phyloP scores from a whole-genome alignment of 2,113 vertebrate species.

The Clarias gariepinus region DNA sequence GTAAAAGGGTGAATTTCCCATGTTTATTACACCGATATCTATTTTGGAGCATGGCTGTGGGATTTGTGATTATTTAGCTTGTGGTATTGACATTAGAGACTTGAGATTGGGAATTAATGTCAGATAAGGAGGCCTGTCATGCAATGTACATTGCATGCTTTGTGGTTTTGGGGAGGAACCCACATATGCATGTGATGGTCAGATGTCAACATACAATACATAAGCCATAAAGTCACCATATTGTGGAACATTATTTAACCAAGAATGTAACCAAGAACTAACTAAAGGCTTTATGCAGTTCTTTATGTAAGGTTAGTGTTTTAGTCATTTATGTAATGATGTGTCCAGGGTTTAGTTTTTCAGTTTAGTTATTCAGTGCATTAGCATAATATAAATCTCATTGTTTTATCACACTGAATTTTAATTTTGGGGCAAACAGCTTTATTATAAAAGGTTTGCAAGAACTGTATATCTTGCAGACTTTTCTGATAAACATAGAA shows the following conservation, averaged over 20 bases:
- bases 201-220: neutral
- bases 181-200: neutral
- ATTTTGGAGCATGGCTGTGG: neutral
- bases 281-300: neutral
- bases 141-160: neutral
- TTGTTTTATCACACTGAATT: neutral
- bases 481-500: neutral
- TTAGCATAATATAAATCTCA: neutral
- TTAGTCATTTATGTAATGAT: neutral
- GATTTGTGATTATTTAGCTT: neutral
- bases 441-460: neutral
- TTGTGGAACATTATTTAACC: no score
- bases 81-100: neutral
- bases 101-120: neutral
- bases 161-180: neutral
- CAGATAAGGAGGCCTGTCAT: neutral
- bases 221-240: neutral
- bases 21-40: neutral
- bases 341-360: neutral
- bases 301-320: neutral
- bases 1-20: conserved; percentile 3
- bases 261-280: no score
- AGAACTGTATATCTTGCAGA: neutral
- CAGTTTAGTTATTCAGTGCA: neutral
- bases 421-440: neutral